Base-by-base conservation (phyloP, 2,113 vertebrate genomes). In the Ammodytes dubius region DNA sequence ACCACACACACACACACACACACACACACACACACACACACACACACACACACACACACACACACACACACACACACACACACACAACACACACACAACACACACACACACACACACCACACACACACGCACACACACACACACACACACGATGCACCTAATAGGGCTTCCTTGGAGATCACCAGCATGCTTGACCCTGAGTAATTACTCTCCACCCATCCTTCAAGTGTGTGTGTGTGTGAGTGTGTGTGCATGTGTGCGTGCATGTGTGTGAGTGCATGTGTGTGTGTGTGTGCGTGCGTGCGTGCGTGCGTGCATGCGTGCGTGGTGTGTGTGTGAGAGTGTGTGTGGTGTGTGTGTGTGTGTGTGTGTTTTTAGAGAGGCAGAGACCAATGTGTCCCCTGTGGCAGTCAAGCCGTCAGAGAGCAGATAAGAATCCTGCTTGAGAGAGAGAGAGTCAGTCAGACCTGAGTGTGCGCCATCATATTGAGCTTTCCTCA, bases 161-260 rank as follows among this genome's bases (percentile, higher is more conserved):
- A 64, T 54, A 49, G 61, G 19, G 40, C 45, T 63, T 73, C 49
- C 72, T 71, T 53, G 13, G 73, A 89, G 65, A 82, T 70, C 76
- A 69, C 59, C 60, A 70, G 59, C 7, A 40, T 53, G 50, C 64
- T 88, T 88, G 84, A 87, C 83, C 77, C 67, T 60, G 14, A 71
- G 72, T 82, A 89, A 87, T 87, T 88, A 89, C 87, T 89, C 83
- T 71, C 54, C 43, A 56, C 46, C 76, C 66, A 56, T 63, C 27
- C 8, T 61, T 49, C 54, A 5, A 40, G 72, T 42, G 60, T 81
- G 77, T 63, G 59, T 56, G 70, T 17, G 50, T 49, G 69, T 70
- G 40, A 35, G 68, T 19, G 54, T 46, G 53, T 9, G 42, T 45
- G 53, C 11, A 43, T 50, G 42, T 71, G 53, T 67, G 68, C 15